Evolutionary conservation across 2,113 vertebrate species (phyloP).

Genomic region (Furnarius figulus): DNA sequence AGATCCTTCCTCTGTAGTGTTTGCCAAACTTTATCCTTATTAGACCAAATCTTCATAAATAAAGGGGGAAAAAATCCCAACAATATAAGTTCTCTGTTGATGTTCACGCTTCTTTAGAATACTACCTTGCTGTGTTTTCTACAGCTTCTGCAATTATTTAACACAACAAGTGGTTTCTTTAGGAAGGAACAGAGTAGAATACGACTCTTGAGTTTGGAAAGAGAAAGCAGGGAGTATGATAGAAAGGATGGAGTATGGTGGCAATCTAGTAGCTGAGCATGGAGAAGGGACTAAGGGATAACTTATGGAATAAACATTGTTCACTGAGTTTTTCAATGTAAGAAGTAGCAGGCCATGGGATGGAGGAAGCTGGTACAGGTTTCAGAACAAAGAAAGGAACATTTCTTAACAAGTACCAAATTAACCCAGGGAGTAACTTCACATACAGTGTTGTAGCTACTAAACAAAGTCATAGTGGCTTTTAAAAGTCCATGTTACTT

Average conservation of each 20-base stretch:
- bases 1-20: not conserved
- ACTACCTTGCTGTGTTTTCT: not conserved
- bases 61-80: rapidly evolving
- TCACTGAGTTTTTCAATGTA: rapidly evolving
- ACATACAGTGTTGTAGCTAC: not conserved
- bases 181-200: not conserved
- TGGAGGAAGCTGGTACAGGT: not conserved
- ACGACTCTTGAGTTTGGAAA: not conserved
- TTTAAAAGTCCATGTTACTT: not conserved
- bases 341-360: not conserved
- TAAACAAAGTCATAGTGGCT: not conserved
- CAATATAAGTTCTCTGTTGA: not conserved
- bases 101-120: not conserved
- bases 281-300: not conserved
- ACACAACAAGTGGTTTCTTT: not conserved
- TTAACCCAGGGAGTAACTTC: not conserved
- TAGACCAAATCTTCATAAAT: not conserved
- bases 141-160: not conserved
- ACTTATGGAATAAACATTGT: too few species aligned
- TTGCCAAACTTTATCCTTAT: not conserved
- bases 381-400: not conserved
- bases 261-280: not conserved
- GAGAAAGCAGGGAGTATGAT: not conserved
- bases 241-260: not conserved
- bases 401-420: not conserved